phyloP scores from a whole-genome alignment of 2,797 vertebrate species.

The Notamacropus eugenii region DNA sequence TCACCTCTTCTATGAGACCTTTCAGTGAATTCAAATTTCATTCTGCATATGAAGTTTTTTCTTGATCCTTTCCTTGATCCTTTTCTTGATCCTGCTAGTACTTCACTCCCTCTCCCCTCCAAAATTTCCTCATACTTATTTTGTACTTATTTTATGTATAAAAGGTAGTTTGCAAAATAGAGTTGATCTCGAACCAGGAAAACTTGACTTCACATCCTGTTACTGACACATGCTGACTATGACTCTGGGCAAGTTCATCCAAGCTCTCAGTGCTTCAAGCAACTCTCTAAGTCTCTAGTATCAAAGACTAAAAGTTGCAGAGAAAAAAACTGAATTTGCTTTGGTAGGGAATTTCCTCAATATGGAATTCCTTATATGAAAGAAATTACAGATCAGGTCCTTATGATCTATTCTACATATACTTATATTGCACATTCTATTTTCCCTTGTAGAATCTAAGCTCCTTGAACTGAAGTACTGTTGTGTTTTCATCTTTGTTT shows the following conservation, averaged over 20 bases:
- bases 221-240: no score
- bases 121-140: background rate
- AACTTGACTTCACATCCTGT: background rate
- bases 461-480: background rate
- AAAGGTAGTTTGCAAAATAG: background rate
- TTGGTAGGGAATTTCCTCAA: background rate
- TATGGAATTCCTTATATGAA: background rate
- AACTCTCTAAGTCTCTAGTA: background rate
- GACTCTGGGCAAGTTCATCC: background rate
- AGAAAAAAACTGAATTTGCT: background rate
- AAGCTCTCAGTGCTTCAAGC: background rate
- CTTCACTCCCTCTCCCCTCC: fast-evolving
- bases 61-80: background rate
- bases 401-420: background rate
- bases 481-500: background rate
- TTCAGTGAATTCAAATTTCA: background rate
- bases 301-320: background rate
- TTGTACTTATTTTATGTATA: background rate
- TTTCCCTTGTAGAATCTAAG: background rate
- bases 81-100: background rate
- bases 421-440: background rate
- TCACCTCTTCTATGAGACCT: background rate
- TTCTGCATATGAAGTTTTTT: background rate
- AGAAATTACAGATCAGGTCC: background rate
- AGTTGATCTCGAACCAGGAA: background rate